Evolutionary conservation across 2,888 invertebrate species (phyloP).

Genomic region (Caradrina kadenii): DNA sequence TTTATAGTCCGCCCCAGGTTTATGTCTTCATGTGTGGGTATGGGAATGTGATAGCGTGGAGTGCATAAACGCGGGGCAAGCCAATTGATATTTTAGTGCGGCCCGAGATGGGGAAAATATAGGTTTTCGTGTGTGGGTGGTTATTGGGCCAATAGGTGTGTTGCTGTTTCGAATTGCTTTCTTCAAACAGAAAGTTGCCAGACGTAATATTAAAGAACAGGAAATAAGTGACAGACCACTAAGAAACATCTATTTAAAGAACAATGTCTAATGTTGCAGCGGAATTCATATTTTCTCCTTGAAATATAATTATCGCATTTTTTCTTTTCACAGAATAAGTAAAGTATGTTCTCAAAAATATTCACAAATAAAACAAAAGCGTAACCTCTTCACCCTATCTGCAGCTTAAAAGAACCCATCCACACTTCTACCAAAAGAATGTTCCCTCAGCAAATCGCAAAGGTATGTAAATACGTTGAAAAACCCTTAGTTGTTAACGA

Average conservation of each 20-base stretch:
- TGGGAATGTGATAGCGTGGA: slow-evolving; percentile 57
- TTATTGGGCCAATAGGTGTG: neutral
- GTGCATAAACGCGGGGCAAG: slow-evolving; percentile 41
- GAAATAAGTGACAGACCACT: too few species aligned
- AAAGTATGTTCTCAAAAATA: neutral
- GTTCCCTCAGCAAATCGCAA: slow-evolving; percentile 59
- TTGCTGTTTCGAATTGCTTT: neutral
- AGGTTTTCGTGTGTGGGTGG: neutral
- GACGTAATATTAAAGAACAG: too few species aligned
- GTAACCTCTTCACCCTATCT: neutral
- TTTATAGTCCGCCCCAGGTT: slow-evolving; percentile 74
- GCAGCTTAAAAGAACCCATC: slow-evolving; percentile 39
- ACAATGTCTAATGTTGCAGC: neutral
- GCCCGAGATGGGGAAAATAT: slow-evolving; percentile 31
- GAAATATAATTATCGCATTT: neutral
- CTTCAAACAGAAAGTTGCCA: neutral
- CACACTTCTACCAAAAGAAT: slow-evolving; percentile 41
- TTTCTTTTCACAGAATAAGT: neutral
- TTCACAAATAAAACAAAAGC: slow-evolving; percentile 1
- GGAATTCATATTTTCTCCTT: neutral
- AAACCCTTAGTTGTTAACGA: slow-evolving; percentile 61
- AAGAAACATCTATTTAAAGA: neutral
- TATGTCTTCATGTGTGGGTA: slow-evolving; percentile 75
- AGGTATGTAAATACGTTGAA: slow-evolving; percentile 65
- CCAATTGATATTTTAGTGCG: slow-evolving; percentile 50